phyloP scores from a whole-genome alignment of 2,888 invertebrate genomes.

The Pemphredon lugubris region DNA sequence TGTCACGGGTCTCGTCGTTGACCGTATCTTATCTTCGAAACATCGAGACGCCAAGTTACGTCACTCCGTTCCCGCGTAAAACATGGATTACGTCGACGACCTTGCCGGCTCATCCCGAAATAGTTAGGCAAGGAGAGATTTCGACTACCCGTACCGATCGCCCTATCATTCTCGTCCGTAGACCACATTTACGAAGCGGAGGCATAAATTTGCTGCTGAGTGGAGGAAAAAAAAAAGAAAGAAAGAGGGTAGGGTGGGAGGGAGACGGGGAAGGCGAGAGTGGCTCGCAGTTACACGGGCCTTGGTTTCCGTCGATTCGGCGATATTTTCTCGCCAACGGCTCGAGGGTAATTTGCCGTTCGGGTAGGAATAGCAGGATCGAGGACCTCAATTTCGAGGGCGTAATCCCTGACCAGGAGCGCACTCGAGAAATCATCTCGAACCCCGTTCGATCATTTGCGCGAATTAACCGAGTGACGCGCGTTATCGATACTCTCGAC shows the following conservation, averaged over 20 bases:
- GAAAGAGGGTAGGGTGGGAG: too few relatives aligned
- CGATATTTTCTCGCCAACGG: slow-evolving; percentile 56
- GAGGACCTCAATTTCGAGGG: slow-evolving; percentile 22
- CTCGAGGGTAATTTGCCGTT: slow-evolving; percentile 46
- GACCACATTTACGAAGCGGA: not conserved
- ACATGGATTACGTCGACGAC: too few relatives aligned
- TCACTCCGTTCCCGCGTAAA: too few relatives aligned
- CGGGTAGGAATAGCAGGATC: slow-evolving; percentile 27
- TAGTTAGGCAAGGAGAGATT: too few relatives aligned
- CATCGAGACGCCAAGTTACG: too few relatives aligned
- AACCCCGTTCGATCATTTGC: too few relatives aligned
- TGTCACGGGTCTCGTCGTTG: too few relatives aligned
- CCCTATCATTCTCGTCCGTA: not conserved
- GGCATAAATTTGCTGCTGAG: slow-evolving; percentile 45
- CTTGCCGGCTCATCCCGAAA: too few relatives aligned
- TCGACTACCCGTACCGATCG: not conserved
- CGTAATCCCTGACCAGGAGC: slow-evolving; percentile 33
- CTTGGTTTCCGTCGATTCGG: slow-evolving; percentile 59
- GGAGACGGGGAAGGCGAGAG: slow-evolving; percentile 7
- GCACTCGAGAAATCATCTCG: too few relatives aligned
- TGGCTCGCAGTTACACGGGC: slow-evolving; percentile 30
- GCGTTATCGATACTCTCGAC: too few relatives aligned
- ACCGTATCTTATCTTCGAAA: too few relatives aligned
- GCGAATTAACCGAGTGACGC: too few relatives aligned
- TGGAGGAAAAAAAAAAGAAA: slow-evolving; percentile 15